Evolutionary conservation across 2,888 invertebrate species (phyloP).

Genomic region (Phragmatobia fuliginosa): DNA sequence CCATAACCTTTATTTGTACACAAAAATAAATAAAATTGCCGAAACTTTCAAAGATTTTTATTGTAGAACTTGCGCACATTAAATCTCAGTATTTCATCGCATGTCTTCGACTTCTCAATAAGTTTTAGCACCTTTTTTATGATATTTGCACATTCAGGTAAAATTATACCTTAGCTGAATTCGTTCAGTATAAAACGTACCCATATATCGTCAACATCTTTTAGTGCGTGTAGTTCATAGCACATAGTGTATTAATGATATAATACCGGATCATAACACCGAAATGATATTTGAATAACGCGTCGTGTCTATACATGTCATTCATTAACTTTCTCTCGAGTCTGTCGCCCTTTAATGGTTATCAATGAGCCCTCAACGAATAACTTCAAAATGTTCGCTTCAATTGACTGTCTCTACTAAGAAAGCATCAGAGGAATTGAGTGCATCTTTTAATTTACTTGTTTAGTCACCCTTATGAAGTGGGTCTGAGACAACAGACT

Average conservation of each 20-base stretch:
- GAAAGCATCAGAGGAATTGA: slow-evolving; percentile 46
- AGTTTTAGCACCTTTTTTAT: slow-evolving; percentile 8
- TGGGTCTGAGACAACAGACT: slow-evolving; percentile 12
- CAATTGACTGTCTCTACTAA: slow-evolving; percentile 52
- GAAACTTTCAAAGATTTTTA: neutral
- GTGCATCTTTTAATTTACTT: slow-evolving; percentile 41
- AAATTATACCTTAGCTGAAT: neutral
- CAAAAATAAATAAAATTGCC: neutral
- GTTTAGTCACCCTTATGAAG: slow-evolving; percentile 31
- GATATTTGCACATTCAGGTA: slow-evolving; percentile 5
- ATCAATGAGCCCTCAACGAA: slow-evolving; percentile 58
- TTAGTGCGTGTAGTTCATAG: neutral
- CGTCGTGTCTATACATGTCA: slow-evolving; percentile 55
- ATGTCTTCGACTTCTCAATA: neutral
- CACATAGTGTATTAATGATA: slow-evolving; percentile 34
- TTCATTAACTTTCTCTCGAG: slow-evolving; percentile 68
- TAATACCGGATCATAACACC: slow-evolving; percentile 39
- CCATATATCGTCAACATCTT: neutral
- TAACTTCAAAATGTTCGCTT: slow-evolving; percentile 51
- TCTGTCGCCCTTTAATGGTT: slow-evolving; percentile 59
- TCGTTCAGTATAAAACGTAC: neutral
- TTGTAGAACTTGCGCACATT: slow-evolving; percentile 1
- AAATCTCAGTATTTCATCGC: neutral
- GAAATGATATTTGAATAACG: slow-evolving; percentile 63
- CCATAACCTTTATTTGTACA: too few species aligned